Evolutionary conservation across 2,113 vertebrate genomes (phyloP), one percentile per base, ranked within the genome.

Genomic region (Centropus unirufus): DNA sequence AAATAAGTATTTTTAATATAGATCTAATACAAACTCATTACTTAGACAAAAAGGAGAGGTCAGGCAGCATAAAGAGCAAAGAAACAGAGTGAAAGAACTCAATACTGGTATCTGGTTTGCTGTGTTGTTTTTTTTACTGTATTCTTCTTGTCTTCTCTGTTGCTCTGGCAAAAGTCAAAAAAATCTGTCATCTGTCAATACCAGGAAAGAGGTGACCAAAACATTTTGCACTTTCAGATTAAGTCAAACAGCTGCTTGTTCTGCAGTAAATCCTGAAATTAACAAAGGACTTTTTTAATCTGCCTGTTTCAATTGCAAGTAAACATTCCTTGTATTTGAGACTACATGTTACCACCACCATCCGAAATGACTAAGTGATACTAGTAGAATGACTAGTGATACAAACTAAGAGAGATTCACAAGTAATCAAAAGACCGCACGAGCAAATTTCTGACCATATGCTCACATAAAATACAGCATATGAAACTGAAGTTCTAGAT

Each of bases 241-340:
- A 68, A 83, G 62, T 82, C 83, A 86, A 92, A 81, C 77, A 90
- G 75, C 87, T 90, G 78, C 63, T 93, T 90, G 62, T 85, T 84
- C 70, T 8, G 55, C 26, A 70, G n/a, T 26, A 76, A 80, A 13
- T 75, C 39, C 66, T 92, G 72, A 91, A 73, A 70, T 83, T 88
- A 91, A 74, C 76, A 77, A 72, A 92, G 55, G 19, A 64, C 32
- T 44, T 76, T 58, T 95, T 84, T 57, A 42, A 89, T 92, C 59
- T 93, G 61, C n/a, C 61, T 59, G 13, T 74, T 61, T 91, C 59
- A 87, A 46, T 8, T 59, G 54, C 59, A 87, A 70, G 58, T 77
- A 92, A 94, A 59, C 49, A n/a, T 23, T 30, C 17, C 61, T 66
- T 63, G 30, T 55, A 75, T 81, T 94, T 97, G 73, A 93, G 64